These are phyloP conservation scores for Diploscapter pachys DNA, from an alignment of 1,140 invertebrate species.

Conservation along the genomic window DNA sequence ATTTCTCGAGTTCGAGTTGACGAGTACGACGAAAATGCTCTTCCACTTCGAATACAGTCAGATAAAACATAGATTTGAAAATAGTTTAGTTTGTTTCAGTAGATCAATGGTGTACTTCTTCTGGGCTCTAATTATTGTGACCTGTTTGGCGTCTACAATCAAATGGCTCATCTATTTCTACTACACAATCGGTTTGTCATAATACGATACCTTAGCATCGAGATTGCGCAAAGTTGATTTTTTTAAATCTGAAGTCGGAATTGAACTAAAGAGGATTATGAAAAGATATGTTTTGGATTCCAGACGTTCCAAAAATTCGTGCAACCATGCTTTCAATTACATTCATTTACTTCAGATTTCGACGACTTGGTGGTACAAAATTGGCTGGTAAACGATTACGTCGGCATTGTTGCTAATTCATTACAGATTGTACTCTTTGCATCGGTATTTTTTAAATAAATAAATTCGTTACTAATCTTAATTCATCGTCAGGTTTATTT, in stretches of 20 bases:
- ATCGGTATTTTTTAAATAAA: slow-evolving; percentile 29
- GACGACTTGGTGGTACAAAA: slow-evolving; percentile 45
- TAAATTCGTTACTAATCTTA: no score
- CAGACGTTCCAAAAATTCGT: no score
- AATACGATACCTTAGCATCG: no score
- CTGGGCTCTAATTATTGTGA: slow-evolving; percentile 19
- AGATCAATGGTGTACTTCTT: slow-evolving; percentile 24
- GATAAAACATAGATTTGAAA: neutral
- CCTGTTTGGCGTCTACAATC: slow-evolving; percentile 14
- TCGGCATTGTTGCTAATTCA: slow-evolving; percentile 36
- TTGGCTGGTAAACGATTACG: slow-evolving; percentile 46
- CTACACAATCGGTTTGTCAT: slow-evolving; percentile 45
- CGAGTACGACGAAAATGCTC: slow-evolving; percentile 13
- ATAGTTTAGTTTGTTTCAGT: slow-evolving; percentile 2
- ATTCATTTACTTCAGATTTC: slow-evolving; percentile 35
- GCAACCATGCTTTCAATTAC: neutral
- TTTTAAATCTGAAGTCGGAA: slow-evolving; percentile 3
- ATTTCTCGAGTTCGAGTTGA: slow-evolving; percentile 51
- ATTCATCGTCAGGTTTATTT: no score
- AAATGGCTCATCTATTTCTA: slow-evolving; percentile 56
- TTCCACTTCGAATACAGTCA: slow-evolving; percentile 28
- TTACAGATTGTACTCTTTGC: slow-evolving; percentile 47
- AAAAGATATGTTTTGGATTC: no score
- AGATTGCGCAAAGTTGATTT: neutral
- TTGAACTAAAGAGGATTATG: neutral